Evolutionary conservation across 2,888 invertebrate genomes (phyloP).

Genomic region (Patella pellucida): DNA sequence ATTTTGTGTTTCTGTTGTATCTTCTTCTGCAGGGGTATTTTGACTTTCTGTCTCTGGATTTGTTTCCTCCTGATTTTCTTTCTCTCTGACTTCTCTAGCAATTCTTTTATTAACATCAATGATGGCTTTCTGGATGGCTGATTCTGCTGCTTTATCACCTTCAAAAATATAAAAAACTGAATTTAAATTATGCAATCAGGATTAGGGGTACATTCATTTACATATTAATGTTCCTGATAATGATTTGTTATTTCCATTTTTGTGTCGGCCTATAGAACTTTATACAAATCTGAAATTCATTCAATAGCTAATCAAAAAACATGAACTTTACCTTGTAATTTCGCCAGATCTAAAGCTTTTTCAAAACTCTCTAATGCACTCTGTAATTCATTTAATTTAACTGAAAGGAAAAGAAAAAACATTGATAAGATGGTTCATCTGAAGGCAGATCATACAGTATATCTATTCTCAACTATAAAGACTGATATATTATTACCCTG

Average conservation of each 20-base stretch:
- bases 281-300: too few relatives aligned
- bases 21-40: neutral
- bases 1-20: neutral
- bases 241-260: too few relatives aligned
- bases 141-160: slow-evolving; percentile 64
- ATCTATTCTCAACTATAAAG: too few relatives aligned
- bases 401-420: slow-evolving; percentile 45
- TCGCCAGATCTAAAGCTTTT: slow-evolving; percentile 62
- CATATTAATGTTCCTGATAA: neutral
- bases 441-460: neutral
- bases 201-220: neutral
- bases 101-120: slow-evolving; percentile 63
- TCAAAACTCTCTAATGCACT: slow-evolving; percentile 63
- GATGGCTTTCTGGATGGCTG: slow-evolving; percentile 67
- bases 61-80: slow-evolving; percentile 11
- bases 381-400: slow-evolving; percentile 58
- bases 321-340: slow-evolving; percentile 46
- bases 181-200: neutral
- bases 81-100: slow-evolving; percentile 25
- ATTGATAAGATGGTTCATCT: neutral
- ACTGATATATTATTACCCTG: too few relatives aligned
- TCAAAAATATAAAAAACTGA: slow-evolving; percentile 2
- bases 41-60: slow-evolving; percentile 16
- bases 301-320: neutral
- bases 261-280: too few relatives aligned